phyloP scores from a whole-genome alignment of 1,140 invertebrate genomes.

The Zaprionus nigranus region DNA sequence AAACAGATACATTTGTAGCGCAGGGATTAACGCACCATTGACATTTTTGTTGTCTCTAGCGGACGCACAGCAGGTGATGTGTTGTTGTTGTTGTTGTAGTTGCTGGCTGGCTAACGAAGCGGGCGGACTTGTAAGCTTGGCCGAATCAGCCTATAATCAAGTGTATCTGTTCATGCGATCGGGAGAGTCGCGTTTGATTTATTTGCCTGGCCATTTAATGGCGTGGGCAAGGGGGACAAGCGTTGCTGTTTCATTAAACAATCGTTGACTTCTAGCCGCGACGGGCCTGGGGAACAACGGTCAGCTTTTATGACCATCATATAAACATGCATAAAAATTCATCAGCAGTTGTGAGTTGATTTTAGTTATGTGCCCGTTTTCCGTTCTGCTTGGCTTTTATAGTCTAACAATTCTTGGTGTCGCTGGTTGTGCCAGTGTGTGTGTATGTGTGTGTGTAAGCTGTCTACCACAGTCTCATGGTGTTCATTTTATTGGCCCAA shows the following conservation, averaged over 20 bases:
- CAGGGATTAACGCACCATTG: slow-evolving; percentile 51
- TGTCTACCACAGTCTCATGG: slow-evolving; percentile 37
- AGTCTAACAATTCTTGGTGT: slow-evolving; percentile 66
- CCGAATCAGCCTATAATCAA: slow-evolving; percentile 65
- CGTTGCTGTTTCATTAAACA: slow-evolving; percentile 72
- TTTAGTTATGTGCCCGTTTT: slow-evolving; percentile 62
- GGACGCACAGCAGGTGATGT: slow-evolving; percentile 48
- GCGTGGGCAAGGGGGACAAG: slow-evolving; percentile 21
- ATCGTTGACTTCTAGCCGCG: slow-evolving; percentile 75
- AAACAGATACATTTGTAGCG: slow-evolving; percentile 32
- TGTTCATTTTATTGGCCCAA: slow-evolving; percentile 83
- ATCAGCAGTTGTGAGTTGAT: slow-evolving; percentile 68
- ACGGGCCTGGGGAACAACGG: slow-evolving; percentile 4
- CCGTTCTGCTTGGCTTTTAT: slow-evolving; percentile 64
- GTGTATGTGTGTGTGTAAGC: neutral
- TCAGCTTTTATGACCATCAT: slow-evolving; percentile 70
- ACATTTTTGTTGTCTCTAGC: slow-evolving; percentile 41
- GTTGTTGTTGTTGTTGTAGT: slow-evolving; percentile 28
- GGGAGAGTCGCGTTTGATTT: slow-evolving; percentile 63
- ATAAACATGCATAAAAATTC: slow-evolving; percentile 82
- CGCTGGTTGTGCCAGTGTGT: neutral
- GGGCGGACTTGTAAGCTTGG: slow-evolving; percentile 64
- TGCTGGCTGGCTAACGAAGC: slow-evolving; percentile 73
- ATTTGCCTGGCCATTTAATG: slow-evolving; percentile 72
- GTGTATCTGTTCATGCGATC: slow-evolving; percentile 51